Base-by-base conservation (phyloP, 2,797 vertebrate genomes). In the Crenuchus spilurus region DNA sequence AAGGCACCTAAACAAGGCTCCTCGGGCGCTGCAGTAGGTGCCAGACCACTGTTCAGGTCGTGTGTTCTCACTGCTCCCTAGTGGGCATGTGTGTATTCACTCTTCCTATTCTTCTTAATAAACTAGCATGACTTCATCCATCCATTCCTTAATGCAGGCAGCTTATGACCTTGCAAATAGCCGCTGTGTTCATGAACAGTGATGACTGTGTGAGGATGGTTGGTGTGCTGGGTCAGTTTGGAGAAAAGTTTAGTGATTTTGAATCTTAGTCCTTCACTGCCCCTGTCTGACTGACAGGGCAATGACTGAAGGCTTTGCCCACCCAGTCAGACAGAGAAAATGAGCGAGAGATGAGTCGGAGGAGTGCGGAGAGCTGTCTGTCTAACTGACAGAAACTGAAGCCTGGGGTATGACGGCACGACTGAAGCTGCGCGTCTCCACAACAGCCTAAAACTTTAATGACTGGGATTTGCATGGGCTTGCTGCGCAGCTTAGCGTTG, bases 391-490 rank as follows among this genome's bases (percentile, higher is more conserved):
- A 26, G 49, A 49, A 22, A 22, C 2, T 11, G 20, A 49, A 49
- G 46, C 46, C 46, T 49, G 46, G 44, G 46, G 46, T 49, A 8
- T 49, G 46, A 22, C 46, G n/a, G n/a, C n/a, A n/a, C n/a, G n/a
- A n/a, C n/a, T 49, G 46, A 22, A 22, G 46, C 46, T 9, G 18
- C 46, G 24, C 4, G 46, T 10, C 18, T 49, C 46, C 46, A 24
- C 46, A 49, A 49, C 46, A 49, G 46, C 46, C 46, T 49, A 10
- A 49, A 49, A 49, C 18, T 49, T 49, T 49, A 49, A 49, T 49
- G 46, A 49, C 46, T 49, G 46, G 46, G 46, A 49, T 49, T 49
- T 49, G 46, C 46, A 49, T 49, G 46, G 42, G 42, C 42, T 18
- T 46, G 42, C 42, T 46, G 42, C 42, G 42, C 42, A 24, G 46